phyloP scores from a whole-genome alignment of 1,140 invertebrate species.

The Heliothis subflexa region DNA sequence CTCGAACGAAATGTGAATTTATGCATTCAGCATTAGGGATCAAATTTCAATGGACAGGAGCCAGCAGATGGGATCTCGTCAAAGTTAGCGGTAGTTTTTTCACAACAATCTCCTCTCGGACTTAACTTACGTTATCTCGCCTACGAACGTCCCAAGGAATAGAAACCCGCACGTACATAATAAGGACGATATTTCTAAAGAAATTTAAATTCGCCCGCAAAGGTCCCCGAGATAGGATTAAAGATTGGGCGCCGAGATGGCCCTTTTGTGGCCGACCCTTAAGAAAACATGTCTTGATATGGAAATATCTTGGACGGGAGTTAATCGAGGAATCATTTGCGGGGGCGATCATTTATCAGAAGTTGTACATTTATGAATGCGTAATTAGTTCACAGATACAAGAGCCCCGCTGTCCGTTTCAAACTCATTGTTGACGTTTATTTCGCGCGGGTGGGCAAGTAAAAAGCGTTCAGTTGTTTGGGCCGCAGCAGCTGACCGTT shows the following conservation, averaged over 20 bases:
- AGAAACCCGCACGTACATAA: constrained; percentile 86
- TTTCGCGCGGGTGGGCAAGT: constrained; percentile 69
- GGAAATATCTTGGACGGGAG: constrained; percentile 81
- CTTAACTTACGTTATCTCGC: constrained; percentile 85
- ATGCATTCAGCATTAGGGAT: constrained; percentile 62
- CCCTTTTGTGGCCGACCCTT: constrained; percentile 84
- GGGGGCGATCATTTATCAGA: constrained; percentile 76
- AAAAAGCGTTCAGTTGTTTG: constrained; percentile 72
- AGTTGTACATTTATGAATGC: constrained; percentile 76
- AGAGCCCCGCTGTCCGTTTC: constrained; percentile 53
- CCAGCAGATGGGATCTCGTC: constrained; percentile 73
- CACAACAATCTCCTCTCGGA: constrained; percentile 85
- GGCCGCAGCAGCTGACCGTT: constrained; percentile 68
- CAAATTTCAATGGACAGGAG: constrained; percentile 64
- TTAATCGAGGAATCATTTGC: constrained; percentile 82
- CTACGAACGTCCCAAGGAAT: constrained; percentile 83
- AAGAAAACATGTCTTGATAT: constrained; percentile 86
- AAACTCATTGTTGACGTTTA: constrained; percentile 70
- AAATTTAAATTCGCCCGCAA: constrained; percentile 86
- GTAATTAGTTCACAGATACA: constrained; percentile 70
- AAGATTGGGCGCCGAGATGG: constrained; percentile 85
- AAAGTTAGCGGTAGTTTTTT: constrained; percentile 84
- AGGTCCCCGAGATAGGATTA: constrained; percentile 86
- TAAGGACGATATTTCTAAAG: constrained; percentile 86
- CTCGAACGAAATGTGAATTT: constrained; percentile 64